Percentiles rank a stretch among this genome's conserved stretches.
phyloP scores from a whole-genome alignment of 2,888 invertebrate genomes.

The Plemyria rubiginata region DNA sequence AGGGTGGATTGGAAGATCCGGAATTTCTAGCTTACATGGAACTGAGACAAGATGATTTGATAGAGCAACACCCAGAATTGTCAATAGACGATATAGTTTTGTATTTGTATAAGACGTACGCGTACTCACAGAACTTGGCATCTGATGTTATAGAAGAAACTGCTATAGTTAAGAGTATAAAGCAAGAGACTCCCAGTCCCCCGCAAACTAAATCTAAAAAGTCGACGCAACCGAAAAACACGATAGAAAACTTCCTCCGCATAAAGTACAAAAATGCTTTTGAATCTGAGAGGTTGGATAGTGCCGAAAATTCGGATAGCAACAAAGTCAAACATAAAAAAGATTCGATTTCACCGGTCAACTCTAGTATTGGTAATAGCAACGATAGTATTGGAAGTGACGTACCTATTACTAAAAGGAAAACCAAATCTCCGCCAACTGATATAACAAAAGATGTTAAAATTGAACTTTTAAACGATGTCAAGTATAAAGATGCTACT shows the following conservation, averaged over 20 bases:
- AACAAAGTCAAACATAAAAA: constrained; percentile 14
- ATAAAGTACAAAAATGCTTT: constrained; percentile 43
- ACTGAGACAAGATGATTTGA: constrained; percentile 73
- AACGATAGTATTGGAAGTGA: constrained; percentile 22
- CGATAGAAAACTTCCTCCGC: constrained; percentile 32
- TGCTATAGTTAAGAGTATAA: neutral
- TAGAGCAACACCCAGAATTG: constrained; percentile 82
- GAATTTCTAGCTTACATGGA: constrained; percentile 82
- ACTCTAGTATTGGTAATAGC: constrained; percentile 29
- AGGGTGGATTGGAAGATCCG: constrained; percentile 53
- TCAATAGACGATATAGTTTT: constrained; percentile 73
- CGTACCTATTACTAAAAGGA: constrained; percentile 7
- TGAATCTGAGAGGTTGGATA: constrained; percentile 26
- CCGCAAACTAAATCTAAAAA: constrained; percentile 24
- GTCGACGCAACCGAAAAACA: constrained; percentile 37
- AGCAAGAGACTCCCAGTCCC: constrained; percentile 20
- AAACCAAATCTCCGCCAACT: constrained; percentile 11
- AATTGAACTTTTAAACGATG: constrained; percentile 17
- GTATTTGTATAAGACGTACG: constrained; percentile 82
- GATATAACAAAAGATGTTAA: constrained; percentile 26
- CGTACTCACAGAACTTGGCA: constrained; percentile 57
- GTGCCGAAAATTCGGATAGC: constrained; percentile 1
- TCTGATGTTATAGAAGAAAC: constrained; percentile 46
- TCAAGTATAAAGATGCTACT: neutral
- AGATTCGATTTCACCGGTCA: constrained; percentile 45